Base-by-base conservation (phyloP, 2,888 invertebrate species). In the Apoderus coryli region DNA sequence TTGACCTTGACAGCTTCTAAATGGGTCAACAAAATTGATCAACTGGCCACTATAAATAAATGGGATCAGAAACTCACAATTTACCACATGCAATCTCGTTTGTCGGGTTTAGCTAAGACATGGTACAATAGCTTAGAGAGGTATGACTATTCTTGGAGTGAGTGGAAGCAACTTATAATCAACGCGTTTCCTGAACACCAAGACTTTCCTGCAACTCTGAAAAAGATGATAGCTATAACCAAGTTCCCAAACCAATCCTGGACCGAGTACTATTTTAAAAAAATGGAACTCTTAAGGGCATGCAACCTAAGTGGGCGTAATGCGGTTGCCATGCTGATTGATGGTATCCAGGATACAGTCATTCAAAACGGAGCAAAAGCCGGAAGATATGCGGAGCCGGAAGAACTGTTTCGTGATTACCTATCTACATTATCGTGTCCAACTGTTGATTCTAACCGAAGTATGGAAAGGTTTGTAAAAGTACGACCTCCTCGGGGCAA, bases 311-410 rank as follows among this genome's bases (percentile, higher is more conserved):
- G 19, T 12, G 39, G 33, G 1, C 32, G 31, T 25, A 30, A 37
- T 24, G 40, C 36, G 1, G 36, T 40, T 7, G 35, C 38, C 2
- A 37, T 39, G 26, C 10, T 38, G 1, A 38, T 38, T 4, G 36
- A 37, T 14, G 40, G 38, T 9, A 34, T 38, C 10, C 23, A 24
- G 3, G 31, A 36, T 23, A 13, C 16, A 23, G 15, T 19, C n/a
- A 29, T 33, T 4, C 29, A 36, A 31, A 27, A 14, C n/a, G 33
- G 35, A 9, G 33, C 35, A 3, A 32, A 32, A 27, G 37, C 27
- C 13, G 30, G 36, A 2, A 30, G 33, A 29, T 32, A 27, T 19
- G 3, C 4, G 10, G 4, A 2, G 13, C 32, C 32, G 4, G 32
- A 27, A 13, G 3, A 3, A 2, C 16, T 32, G 14, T 24, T 24